phyloP scores from a whole-genome alignment of 1,140 invertebrate genomes.

The Magallana ariakensis region DNA sequence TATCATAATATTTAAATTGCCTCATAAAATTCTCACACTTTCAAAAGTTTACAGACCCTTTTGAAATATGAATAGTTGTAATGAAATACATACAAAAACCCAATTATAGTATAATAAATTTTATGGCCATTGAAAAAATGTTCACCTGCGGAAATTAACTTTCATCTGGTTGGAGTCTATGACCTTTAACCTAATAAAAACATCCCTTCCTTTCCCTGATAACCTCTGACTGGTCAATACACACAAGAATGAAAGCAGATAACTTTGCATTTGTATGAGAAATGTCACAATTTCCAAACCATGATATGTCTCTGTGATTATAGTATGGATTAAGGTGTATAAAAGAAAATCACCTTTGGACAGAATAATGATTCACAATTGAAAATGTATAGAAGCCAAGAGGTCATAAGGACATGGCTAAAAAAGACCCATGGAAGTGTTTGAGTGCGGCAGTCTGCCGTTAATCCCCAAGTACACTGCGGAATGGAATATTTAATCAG shows the following conservation, averaged over 20 bases:
- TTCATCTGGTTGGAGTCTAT: conserved; percentile 9
- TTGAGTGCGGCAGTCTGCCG: neutral
- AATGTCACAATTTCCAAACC: conserved; percentile 31
- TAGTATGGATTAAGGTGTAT: conserved; percentile 10
- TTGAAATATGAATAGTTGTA: conserved; percentile 39
- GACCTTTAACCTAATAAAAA: conserved; percentile 25
- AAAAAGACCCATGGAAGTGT: neutral
- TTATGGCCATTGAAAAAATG: neutral
- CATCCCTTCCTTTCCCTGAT: neutral
- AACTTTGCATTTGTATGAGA: conserved; percentile 36
- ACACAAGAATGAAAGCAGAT: conserved; percentile 26
- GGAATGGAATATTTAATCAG: conserved; percentile 26
- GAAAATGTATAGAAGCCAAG: conserved; percentile 31
- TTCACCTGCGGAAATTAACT: conserved; percentile 9
- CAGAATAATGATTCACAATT: conserved; percentile 27
- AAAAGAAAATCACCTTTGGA: conserved; percentile 34
- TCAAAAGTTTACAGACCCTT: conserved; percentile 31
- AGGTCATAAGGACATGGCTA: conserved; percentile 34
- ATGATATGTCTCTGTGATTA: conserved; percentile 17
- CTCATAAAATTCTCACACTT: conserved; percentile 28
- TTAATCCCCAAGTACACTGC: conserved; percentile 7
- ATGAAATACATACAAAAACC: conserved; percentile 38
- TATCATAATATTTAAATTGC: conserved; percentile 39
- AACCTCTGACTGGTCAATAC: conserved; percentile 19
- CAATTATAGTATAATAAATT: conserved; percentile 33